Base-by-base conservation (phyloP, 2,797 vertebrate species). In the Sarcoramphus papa region DNA sequence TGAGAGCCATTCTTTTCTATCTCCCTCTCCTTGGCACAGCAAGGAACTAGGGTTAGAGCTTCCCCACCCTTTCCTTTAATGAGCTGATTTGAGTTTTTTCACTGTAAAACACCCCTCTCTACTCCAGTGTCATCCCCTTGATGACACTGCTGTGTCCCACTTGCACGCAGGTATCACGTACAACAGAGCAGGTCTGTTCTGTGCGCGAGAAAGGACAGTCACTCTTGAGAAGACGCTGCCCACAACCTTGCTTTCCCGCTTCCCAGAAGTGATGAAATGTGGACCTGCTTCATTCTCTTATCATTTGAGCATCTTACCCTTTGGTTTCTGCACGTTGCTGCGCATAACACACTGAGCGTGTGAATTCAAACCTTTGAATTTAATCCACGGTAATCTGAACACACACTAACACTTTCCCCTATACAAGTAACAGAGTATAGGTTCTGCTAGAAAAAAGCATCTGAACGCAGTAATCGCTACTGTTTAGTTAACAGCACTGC, bases 141-240 rank as follows among this genome's bases (percentile, higher is more conserved):
- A 9, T 24, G 45, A 6, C 14, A 31, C 31, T 37, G 10, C 41
- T 2, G 20, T 35, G 27, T 65, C 74, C 4, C 5, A 13, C 35
- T 27, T 7, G 18, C 2, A 5, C 0, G 4, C n/a, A 47, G 50
- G 3, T 51, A 50, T 4, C 68, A 31, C 2, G 0, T 20, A 45
- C 24, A 67, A n/a, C 24, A 56, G 43, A 40, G 30, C 33, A 43
- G 27, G 18, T 70, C 77, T n/a, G 1, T 67, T 51, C 51, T 33
- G 64, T 31, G 47, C 0, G 0, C 62, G 79, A 85, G 62, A 64
- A 94, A 74, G 85, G 75, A 83, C 14, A 47, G 21, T 35, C 62
- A 12, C 19, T 19, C 59, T 25, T 17, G 75, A 80, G 48, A 88
- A 82, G 91, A 77, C 0, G 2, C 73, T 45, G 64, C 82, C 84